Percentiles rank a stretch among this genome's conserved stretches.
Conservation (phyloP, 1,140 invertebrate genomes). For the Euura saliciscinereae region DNA sequence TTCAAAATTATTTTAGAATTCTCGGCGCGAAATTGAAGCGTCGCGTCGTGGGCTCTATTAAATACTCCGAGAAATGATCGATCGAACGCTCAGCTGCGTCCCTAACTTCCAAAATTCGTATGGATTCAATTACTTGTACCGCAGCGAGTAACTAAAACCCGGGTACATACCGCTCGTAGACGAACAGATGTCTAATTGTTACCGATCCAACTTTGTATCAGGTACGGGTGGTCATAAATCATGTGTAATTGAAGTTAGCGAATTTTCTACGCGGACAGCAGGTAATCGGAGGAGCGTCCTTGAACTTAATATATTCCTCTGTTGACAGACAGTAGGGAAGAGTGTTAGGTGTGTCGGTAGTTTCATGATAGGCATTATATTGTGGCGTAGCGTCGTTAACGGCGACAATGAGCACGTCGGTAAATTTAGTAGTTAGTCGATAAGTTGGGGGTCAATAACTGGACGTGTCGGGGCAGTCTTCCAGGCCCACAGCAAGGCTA, state of each 20-base stretch:
- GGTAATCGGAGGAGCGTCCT: neutral
- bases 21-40: no score
- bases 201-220: neutral
- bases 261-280: neutral
- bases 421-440: slow-evolving; percentile 41
- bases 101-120: neutral
- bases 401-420: slow-evolving; percentile 38
- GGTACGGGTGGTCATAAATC: neutral
- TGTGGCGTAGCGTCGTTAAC: slow-evolving; percentile 23
- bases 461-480: neutral
- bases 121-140: neutral
- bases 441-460: neutral
- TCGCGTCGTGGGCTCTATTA: no score
- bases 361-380: neutral
- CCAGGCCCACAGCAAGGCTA: slow-evolving; percentile 16
- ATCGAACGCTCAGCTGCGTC: neutral
- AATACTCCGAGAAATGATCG: no score
- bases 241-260: no score
- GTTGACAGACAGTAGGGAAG: neutral
- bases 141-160: neutral
- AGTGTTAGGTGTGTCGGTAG: neutral
- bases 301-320: neutral
- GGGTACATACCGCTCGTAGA: neutral
- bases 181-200: neutral
- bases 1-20: no score